A percentile compares a stretch with the other conserved stretches of the same genome.
phyloP scores from a whole-genome alignment of 1,140 invertebrate genomes.

The Calosoma granatense region DNA sequence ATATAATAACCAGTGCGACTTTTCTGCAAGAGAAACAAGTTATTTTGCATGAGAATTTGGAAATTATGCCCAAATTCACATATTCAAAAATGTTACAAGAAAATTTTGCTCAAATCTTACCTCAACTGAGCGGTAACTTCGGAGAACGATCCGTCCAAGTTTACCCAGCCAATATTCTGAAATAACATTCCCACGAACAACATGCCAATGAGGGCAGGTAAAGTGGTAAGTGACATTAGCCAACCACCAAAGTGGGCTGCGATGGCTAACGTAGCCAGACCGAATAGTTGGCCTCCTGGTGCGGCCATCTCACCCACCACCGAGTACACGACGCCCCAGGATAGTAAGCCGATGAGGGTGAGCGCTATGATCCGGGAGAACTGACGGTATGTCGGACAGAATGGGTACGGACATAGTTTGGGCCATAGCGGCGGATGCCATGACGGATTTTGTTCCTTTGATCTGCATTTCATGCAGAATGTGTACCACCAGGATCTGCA shows the following conservation, averaged over 20 bases:
- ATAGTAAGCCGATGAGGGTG: constrained; percentile 55
- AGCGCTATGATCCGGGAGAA: constrained; percentile 60
- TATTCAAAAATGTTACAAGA: background rate
- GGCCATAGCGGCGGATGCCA: constrained; percentile 70
- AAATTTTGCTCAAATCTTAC: constrained; percentile 34
- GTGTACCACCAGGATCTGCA: constrained; percentile 62
- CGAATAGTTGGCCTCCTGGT: constrained; percentile 68
- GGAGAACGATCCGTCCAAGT: constrained; percentile 52
- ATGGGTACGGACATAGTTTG: constrained; percentile 64
- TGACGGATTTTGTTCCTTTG: constrained; percentile 53
- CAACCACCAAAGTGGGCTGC: constrained; percentile 73
- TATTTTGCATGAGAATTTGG: constrained; percentile 16
- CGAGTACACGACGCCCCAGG: constrained; percentile 64
- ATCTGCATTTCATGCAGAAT: constrained; percentile 58
- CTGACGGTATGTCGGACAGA: constrained; percentile 69
- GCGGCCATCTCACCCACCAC: constrained; percentile 64
- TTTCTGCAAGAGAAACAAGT: constrained; percentile 60
- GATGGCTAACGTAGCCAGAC: constrained; percentile 61
- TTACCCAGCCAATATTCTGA: constrained; percentile 61
- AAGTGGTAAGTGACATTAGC: constrained; percentile 59
- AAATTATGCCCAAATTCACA: constrained; percentile 8
- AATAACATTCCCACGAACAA: constrained; percentile 68
- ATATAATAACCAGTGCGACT: constrained; percentile 82
- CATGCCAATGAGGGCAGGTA: constrained; percentile 83
- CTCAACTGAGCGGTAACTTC: constrained; percentile 54